Conservation (phyloP, 2,797 vertebrate genomes). For the Hipposideros larvatus region DNA sequence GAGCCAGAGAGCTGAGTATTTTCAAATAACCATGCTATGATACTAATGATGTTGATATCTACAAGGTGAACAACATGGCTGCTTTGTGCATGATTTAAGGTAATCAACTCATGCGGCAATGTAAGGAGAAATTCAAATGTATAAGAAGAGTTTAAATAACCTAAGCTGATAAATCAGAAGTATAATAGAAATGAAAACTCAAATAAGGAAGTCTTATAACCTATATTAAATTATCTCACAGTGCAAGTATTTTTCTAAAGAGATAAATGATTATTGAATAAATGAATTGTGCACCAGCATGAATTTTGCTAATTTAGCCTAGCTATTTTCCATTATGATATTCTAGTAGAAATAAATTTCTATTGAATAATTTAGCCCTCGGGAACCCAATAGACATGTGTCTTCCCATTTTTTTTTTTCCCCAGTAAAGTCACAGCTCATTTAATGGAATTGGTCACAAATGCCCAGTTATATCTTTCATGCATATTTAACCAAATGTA, state of each 20-base stretch:
- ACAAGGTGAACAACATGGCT: background rate
- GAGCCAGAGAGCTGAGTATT: background rate
- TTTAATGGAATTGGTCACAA: slow-evolving; percentile 69
- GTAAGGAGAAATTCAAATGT: background rate
- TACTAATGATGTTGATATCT: background rate
- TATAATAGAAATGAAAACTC: slow-evolving; percentile 50
- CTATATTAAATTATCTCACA: slow-evolving; percentile 21
- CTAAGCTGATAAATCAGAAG: background rate
- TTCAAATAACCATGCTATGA: background rate
- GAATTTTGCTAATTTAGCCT: slow-evolving; percentile 54
- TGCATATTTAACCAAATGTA: slow-evolving; percentile 12
- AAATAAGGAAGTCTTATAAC: background rate
- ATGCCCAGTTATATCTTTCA: slow-evolving; percentile 35
- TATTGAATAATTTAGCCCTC: slow-evolving; percentile 10
- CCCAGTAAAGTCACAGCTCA: background rate
- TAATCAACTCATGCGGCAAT: background rate
- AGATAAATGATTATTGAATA: slow-evolving; percentile 53
- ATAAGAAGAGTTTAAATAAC: background rate
- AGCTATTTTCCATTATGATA: slow-evolving; percentile 41
- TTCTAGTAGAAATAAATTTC: slow-evolving; percentile 55
- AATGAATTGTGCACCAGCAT: slow-evolving; percentile 1
- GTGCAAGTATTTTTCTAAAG: slow-evolving; percentile 57
- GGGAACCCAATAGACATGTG: background rate
- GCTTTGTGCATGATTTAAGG: background rate
- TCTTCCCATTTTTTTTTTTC: background rate